Percentiles rank a stretch among this genome's conserved stretches.
Evolutionary conservation across 2,888 invertebrate genomes (phyloP).

Genomic region (Cerastoderma edule): DNA sequence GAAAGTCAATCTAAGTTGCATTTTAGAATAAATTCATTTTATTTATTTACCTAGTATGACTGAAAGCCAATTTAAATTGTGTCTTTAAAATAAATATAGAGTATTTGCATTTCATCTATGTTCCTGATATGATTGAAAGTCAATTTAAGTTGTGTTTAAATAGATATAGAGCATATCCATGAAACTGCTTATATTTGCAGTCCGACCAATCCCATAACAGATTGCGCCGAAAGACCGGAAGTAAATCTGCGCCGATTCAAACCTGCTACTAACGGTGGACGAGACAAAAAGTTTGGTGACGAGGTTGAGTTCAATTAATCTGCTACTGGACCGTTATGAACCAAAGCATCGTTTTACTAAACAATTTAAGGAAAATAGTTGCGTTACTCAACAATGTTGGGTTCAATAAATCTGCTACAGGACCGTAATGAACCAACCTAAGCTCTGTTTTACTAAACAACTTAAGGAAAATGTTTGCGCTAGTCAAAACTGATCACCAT

Average conservation of each 20-base stretch:
- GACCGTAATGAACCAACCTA: no score
- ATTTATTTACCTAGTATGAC: neutral
- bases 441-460: no score
- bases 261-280: neutral
- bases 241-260: neutral
- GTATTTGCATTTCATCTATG: neutral
- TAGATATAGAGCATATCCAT: neutral
- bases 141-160: neutral
- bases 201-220: neutral
- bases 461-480: no score
- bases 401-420: no score
- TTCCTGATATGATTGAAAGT: neutral
- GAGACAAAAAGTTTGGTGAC: no score
- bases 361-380: no score
- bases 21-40: no score
- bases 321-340: no score
- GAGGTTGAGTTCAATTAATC: no score
- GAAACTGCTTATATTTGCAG: neutral
- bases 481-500: no score
- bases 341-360: no score
- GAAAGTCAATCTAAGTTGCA: neutral
- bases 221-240: neutral
- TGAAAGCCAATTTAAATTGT: neutral
- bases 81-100: neutral
- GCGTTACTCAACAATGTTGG: no score